Conservation (phyloP, 2,113 vertebrate species). For the Thymallus thymallus region DNA sequence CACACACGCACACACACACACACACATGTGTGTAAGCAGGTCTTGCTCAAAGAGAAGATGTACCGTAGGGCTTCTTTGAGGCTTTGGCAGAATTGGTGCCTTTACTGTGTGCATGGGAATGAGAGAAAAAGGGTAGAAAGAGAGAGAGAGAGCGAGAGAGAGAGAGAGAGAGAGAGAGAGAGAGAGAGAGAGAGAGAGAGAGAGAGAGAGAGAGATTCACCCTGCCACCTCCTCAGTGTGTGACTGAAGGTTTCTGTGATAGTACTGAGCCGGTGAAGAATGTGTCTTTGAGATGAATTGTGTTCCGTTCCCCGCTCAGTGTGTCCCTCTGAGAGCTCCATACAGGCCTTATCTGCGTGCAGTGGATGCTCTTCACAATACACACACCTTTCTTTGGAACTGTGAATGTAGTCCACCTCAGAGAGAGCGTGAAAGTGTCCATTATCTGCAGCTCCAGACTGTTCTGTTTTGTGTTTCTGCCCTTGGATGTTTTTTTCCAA, state of each 20-base stretch:
- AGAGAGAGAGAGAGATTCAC: constrained; percentile 31
- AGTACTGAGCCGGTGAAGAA: constrained; percentile 36
- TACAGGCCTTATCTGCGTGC: constrained; percentile 55
- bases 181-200: constrained; percentile 4
- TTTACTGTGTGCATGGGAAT: background rate
- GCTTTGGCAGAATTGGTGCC: background rate
- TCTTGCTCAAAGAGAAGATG: constrained; percentile 6
- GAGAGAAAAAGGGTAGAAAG: no score
- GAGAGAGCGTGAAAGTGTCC: no score
- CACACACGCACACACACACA: background rate
- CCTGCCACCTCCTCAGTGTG: constrained; percentile 13
- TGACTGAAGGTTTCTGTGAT: constrained; percentile 47
- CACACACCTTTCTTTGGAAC: background rate
- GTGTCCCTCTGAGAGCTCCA: constrained; percentile 57
- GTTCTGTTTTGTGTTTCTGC: no score
- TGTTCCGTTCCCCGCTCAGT: constrained; percentile 33
- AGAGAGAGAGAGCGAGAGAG: background rate
- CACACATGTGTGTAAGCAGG: background rate
- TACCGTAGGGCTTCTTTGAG: background rate
- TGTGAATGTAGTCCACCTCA: no score
- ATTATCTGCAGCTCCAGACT: no score
- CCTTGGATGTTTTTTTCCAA: no score
- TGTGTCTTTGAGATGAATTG: constrained; percentile 45
- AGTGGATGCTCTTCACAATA: constrained; percentile 34
- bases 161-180: background rate